A percentile compares a stretch with the other conserved stretches of the same genome.
Conservation (phyloP, 1,140 invertebrate genomes). For the Rhizoglyphus robini region DNA sequence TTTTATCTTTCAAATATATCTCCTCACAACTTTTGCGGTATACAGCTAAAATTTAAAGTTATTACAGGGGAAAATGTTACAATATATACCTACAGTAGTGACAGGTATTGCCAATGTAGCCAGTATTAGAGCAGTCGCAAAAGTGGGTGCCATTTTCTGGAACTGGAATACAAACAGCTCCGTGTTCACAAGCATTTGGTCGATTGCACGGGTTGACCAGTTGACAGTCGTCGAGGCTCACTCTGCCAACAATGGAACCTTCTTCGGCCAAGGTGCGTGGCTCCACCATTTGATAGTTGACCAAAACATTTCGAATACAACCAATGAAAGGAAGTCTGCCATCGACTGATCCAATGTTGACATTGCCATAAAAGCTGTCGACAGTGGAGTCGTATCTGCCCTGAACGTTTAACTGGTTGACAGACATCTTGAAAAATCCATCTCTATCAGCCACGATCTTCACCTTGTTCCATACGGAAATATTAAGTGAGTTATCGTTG, state of each 20-base stretch:
- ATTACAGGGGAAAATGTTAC: background rate
- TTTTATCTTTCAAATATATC: constrained; percentile 63
- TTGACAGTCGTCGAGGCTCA: constrained; percentile 76
- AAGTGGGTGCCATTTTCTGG: constrained; percentile 45
- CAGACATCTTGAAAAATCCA: constrained; percentile 11
- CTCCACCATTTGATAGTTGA: constrained; percentile 59
- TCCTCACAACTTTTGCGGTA: constrained; percentile 83
- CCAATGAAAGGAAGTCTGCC: constrained; percentile 56
- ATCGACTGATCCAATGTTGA: background rate
- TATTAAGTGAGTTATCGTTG: constrained; percentile 6
- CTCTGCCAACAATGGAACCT: constrained; percentile 51
- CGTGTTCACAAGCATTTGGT: constrained; percentile 79
- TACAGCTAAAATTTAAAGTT: constrained; percentile 44
- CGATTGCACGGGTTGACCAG: constrained; percentile 74
- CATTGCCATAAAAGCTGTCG: background rate
- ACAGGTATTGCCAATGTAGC: constrained; percentile 74
- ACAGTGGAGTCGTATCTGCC: background rate
- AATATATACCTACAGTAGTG: constrained; percentile 56
- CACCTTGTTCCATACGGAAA: background rate
- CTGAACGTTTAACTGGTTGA: background rate
- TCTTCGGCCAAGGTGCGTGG: constrained; percentile 58
- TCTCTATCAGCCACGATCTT: background rate
- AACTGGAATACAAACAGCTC: constrained; percentile 53
- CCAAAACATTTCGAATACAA: constrained; percentile 70
- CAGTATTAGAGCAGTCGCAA: constrained; percentile 74